phyloP scores from a whole-genome alignment of 2,888 invertebrate genomes.

The Sinelater perroti region DNA sequence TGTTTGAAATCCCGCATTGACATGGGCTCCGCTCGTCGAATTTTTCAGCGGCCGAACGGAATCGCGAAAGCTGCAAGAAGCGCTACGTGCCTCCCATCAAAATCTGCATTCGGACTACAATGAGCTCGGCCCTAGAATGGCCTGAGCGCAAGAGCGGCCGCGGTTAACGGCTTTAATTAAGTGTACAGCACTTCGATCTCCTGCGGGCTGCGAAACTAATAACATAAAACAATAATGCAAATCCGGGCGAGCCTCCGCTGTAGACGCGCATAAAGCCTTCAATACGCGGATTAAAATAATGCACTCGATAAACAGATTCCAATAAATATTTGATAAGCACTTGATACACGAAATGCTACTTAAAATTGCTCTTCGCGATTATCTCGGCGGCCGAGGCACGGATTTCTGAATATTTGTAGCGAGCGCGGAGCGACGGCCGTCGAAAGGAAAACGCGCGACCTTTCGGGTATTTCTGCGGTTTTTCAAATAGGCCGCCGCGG shows the following conservation, averaged over 20 bases:
- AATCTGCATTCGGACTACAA: no score
- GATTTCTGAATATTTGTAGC: constrained; percentile 31
- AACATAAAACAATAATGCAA: constrained; percentile 38
- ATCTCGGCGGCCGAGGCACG: constrained; percentile 23
- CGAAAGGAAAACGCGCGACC: no score
- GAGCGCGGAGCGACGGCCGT: no score
- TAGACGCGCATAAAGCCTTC: constrained; percentile 59
- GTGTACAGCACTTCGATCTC: no score
- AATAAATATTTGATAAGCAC: constrained; percentile 61
- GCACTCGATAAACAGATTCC: constrained; percentile 59
- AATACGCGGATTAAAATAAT: constrained; percentile 59
- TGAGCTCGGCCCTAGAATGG: no score
- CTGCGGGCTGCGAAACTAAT: constrained; percentile 20
- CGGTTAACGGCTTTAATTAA: no score
- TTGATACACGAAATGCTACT: constrained; percentile 60
- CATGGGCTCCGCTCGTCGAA: no score
- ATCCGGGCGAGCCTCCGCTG: constrained; percentile 57
- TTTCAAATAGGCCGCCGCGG: no score
- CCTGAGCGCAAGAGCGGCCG: background rate
- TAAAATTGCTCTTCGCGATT: constrained; percentile 54
- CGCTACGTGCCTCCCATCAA: no score
- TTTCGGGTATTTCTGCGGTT: no score
- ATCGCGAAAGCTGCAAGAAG: no score
- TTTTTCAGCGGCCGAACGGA: no score
- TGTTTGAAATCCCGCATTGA: background rate